Evolutionary conservation across 2,797 vertebrate species (phyloP), one percentile per base, ranked within the genome.

Genomic region (Astyanax mexicanus): DNA sequence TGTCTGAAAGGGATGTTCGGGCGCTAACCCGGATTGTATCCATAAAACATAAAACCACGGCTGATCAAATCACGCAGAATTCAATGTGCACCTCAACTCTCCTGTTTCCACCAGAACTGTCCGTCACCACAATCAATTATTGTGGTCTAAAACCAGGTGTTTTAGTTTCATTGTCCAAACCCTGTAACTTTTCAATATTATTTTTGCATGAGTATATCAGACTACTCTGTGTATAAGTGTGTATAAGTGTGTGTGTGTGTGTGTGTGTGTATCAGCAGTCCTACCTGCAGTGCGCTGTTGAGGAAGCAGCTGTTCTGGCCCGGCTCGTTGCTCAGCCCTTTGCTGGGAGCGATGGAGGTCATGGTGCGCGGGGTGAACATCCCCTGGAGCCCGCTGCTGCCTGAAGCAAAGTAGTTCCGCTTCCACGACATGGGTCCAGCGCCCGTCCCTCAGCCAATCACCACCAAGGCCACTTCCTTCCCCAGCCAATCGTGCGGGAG

Each of bases 291-390:
- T 0, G 98, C 98, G 51, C 97, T 98, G 86, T 99, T 99, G 84
- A 99, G 94, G 88, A 99, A 99, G 91, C 98, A 99, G 92, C 97
- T 99, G 91, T 99, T 99, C 89, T 99, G 97, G 76, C 98, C 98
- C 0, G 98, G 98, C 81, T 98, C 96, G 61, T 99, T 99, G 92
- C 95, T 98, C 88, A 99, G 95, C 38, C 98, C 98, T 93, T 99
- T 99, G 88, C 97, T 98, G 68, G 97, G 96, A 81, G 97, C 96
- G 80, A 99, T 97, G 77, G 97, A 98, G 40, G 95, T 96, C 88
- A 95, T 94, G 79, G 90, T 97, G 84, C 97, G 93, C 72, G 96
- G 95, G 10, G 92, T 91, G 88, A 96, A 92, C 86, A 96, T 95
- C 42, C 94, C 95, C 75, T 95, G 95, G 29, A 95, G 91, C 2